Base-by-base conservation (phyloP, 1,140 invertebrate species). In the Trinorchestia longiramus region DNA sequence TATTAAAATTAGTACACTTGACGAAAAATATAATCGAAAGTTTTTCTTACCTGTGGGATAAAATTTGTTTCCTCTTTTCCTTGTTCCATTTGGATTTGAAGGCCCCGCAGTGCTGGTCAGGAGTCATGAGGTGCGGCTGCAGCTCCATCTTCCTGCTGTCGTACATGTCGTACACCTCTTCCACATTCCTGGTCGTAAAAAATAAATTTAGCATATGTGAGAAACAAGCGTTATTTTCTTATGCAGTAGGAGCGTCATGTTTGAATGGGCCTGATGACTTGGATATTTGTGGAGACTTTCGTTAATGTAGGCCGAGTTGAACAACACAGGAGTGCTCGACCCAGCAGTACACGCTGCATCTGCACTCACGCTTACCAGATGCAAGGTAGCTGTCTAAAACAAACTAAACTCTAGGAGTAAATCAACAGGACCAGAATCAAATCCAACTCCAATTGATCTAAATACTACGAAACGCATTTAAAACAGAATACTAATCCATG, bases 31-130 rank as follows among this genome's bases (percentile, higher is more conserved):
- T 11, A 8, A 41, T 4, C 15, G 43, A 1, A 90, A 11, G 43
- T 41, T 90, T 42, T 11, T 43, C 92, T 44, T 47, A 45, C 92
- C 92, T 94, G 44, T 47, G 92, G 3, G 92, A 94, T 40, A 94
- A 44, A 40, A 94, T 94, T 43, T 94, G 92, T n/a, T 94, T 94
- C 40, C n/a, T 94, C 92, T 94, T 94, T 40, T 94, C 92, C 41
- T 94, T 94, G 92, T 40, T 94, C 92, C 92, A 94, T 44, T 94
- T 94, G 43, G 43, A 17, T 19, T 40, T 45, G 92, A 94, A 94
- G 44, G 92, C 92, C 4, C 92, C 92, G 92, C 92, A 94, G 44
- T 94, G 92, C 44, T 94, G 92, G 92, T 94, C 92, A n/a, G 92
- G 92, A 11, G 43, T 94, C 92, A 94, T 94, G 41, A 94, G 43